Conservation (phyloP, 2,113 vertebrate genomes). For the Nerophis ophidion region DNA sequence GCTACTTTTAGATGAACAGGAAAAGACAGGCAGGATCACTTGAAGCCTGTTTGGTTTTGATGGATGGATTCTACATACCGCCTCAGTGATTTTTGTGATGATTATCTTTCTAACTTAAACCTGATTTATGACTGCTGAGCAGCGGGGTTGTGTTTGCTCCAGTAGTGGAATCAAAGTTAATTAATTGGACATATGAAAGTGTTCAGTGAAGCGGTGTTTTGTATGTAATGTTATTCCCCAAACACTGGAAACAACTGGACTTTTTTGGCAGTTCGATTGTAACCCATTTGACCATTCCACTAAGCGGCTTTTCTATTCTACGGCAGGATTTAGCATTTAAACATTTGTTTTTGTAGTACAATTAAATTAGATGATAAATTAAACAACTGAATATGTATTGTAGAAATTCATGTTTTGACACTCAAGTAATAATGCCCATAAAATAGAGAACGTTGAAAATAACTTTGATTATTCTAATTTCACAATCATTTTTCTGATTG, state of each 20-base stretch:
- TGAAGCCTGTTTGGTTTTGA: slow-evolving; percentile 45
- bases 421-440: too few species aligned
- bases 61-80: slow-evolving; percentile 34
- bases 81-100: slow-evolving; percentile 23
- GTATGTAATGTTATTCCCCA: background rate
- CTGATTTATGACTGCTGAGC: slow-evolving; percentile 19
- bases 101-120: slow-evolving; percentile 7
- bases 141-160: slow-evolving; percentile 22
- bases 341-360: too few species aligned
- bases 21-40: slow-evolving; percentile 36
- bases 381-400: too few species aligned
- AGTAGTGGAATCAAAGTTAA: slow-evolving; percentile 19
- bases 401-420: too few species aligned
- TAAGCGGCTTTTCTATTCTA: slow-evolving; percentile 3
- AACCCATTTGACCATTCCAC: slow-evolving; percentile 8
- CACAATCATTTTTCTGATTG: too few species aligned
- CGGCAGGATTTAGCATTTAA: background rate
- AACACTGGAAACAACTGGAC: slow-evolving; percentile 12
- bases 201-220: slow-evolving; percentile 12
- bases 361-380: too few species aligned
- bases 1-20: slow-evolving; percentile 41
- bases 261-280: slow-evolving; percentile 5
- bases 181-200: slow-evolving; percentile 27
- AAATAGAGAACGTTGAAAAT: too few species aligned
- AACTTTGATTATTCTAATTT: too few species aligned